phyloP scores from a whole-genome alignment of 2,888 invertebrate species.

The Eupsilia transversa region DNA sequence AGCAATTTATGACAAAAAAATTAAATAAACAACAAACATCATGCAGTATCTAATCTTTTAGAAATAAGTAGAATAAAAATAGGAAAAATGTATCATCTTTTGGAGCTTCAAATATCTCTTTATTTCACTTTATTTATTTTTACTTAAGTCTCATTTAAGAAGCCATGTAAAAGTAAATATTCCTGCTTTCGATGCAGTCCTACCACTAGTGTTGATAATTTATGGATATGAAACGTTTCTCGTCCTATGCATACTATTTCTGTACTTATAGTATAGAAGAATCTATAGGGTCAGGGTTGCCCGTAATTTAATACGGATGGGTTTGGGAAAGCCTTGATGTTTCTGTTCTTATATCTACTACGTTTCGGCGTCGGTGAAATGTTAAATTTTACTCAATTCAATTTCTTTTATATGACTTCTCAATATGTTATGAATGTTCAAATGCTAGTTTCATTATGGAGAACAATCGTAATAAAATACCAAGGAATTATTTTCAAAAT shows the following conservation, averaged over 20 bases:
- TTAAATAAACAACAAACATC: neutral
- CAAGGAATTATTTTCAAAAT: no score
- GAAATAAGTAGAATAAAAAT: neutral
- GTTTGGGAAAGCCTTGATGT: neutral
- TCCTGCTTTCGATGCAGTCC: constrained; percentile 14
- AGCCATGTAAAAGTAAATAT: neutral
- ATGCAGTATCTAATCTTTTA: neutral
- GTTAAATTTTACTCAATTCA: neutral
- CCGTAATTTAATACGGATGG: neutral
- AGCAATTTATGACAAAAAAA: neutral
- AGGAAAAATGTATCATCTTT: neutral
- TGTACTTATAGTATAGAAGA: neutral
- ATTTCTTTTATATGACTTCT: neutral
- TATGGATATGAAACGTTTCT: constrained; percentile 19
- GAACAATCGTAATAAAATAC: no score
- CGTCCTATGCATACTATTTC: neutral
- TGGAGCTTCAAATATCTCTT: no score
- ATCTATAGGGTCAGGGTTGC: constrained; percentile 27
- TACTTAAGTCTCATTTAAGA: neutral
- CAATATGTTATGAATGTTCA: neutral
- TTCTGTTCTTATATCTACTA: neutral
- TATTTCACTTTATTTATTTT: neutral
- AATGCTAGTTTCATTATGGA: neutral
- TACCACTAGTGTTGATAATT: constrained; percentile 30
- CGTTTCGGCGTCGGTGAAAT: neutral